A percentile compares a stretch with the other conserved stretches of the same genome.
Conservation (phyloP, 1,140 invertebrate species). For the Macrotrachela quadricornifera region DNA sequence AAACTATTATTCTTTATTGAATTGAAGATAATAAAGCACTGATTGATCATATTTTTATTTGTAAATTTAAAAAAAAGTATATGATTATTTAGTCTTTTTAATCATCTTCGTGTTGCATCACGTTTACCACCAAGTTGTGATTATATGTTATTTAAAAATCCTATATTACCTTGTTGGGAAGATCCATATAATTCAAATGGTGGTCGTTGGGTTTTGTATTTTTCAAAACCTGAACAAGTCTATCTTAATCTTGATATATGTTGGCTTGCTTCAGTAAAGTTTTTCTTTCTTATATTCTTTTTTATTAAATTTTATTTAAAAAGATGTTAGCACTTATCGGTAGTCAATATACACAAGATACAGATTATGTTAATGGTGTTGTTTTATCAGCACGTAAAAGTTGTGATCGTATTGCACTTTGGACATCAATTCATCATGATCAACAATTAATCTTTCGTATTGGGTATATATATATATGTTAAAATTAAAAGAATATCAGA, state of each 20-base stretch:
- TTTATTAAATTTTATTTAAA: background rate
- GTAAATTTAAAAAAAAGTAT: too few relatives aligned
- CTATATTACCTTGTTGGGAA: constrained; percentile 1
- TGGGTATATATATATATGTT: too few relatives aligned
- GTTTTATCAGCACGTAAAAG: background rate
- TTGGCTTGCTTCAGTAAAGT: too few relatives aligned
- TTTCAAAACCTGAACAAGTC: background rate
- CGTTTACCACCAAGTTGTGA: constrained; percentile 2
- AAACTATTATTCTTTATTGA: too few relatives aligned
- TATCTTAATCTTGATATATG: too few relatives aligned
- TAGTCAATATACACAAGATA: background rate
- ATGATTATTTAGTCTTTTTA: too few relatives aligned
- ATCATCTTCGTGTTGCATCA: too few relatives aligned
- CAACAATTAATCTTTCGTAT: too few relatives aligned
- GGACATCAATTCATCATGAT: background rate
- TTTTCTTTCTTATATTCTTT: background rate
- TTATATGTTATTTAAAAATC: constrained; percentile 2
- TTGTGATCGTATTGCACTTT: background rate
- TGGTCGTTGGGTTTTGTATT: background rate
- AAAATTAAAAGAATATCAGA: too few relatives aligned
- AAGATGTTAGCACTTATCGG: background rate
- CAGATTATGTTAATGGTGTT: background rate
- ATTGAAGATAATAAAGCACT: too few relatives aligned
- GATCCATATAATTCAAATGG: background rate
- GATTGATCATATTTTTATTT: too few relatives aligned